phyloP scores from a whole-genome alignment of 2,888 invertebrate genomes.

The Elysia crispata region DNA sequence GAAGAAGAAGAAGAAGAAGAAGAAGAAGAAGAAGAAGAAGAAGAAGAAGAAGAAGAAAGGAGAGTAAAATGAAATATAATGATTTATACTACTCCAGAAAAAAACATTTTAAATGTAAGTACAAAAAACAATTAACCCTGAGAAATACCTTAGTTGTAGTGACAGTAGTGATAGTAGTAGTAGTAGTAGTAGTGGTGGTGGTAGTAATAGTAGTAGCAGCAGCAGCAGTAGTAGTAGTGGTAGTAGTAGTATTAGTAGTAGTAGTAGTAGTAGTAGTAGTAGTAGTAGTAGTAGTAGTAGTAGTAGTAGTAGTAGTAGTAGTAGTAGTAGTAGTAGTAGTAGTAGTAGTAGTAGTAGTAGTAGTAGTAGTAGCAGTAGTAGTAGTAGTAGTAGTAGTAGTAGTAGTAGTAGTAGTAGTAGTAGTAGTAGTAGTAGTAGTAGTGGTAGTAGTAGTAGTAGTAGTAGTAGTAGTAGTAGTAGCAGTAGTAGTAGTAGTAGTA shows the following conservation, averaged over 20 bases:
- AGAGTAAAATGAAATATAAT: background rate
- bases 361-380: background rate
- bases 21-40: constrained; percentile 18
- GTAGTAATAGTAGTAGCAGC: no score
- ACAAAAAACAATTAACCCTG: no score
- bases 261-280: no score
- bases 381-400: background rate
- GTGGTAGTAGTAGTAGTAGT: background rate
- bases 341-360: background rate
- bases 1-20: constrained; percentile 19
- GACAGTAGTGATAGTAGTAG: no score
- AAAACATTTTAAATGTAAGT: no score
- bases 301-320: constrained; percentile 19
- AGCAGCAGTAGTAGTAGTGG: no score
- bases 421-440: background rate
- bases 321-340: background rate
- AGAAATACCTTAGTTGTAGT: no score
- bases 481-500: constrained; percentile 1
- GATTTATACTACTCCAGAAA: no score
- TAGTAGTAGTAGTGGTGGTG: constrained; percentile 22
- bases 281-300: no score
- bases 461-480: constrained; percentile 4
- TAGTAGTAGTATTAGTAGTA: no score
- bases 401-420: background rate
- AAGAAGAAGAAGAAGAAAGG: constrained; percentile 14